A percentile compares a stretch with the other conserved stretches of the same genome.
Evolutionary conservation across 2,888 invertebrate genomes (phyloP).

Genomic region (Steinernema carpocapsae): DNA sequence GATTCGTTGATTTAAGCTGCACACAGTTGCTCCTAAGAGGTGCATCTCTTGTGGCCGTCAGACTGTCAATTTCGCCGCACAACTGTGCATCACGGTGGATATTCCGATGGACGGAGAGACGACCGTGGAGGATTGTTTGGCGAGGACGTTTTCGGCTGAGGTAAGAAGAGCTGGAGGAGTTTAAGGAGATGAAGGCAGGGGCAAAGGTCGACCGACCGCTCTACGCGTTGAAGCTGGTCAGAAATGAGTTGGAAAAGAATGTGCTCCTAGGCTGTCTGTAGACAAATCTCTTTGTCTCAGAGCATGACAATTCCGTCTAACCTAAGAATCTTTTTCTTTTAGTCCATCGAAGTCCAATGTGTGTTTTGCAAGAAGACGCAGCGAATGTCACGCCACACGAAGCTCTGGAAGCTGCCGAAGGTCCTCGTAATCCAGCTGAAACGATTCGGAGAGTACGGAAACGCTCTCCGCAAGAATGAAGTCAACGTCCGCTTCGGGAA

Average conservation of each 20-base stretch:
- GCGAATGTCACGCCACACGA: slow-evolving; percentile 48
- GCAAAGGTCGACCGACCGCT: too few relatives aligned
- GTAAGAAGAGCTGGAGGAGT: too few relatives aligned
- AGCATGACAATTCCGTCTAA: too few relatives aligned
- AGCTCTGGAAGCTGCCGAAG: slow-evolving; percentile 60
- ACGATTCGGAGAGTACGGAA: slow-evolving; percentile 58
- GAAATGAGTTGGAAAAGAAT: too few relatives aligned
- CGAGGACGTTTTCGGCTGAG: not conserved
- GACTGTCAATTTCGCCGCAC: not conserved
- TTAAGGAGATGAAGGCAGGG: too few relatives aligned
- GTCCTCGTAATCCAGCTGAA: slow-evolving; percentile 63
- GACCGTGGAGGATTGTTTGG: slow-evolving; percentile 15
- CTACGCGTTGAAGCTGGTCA: too few relatives aligned
- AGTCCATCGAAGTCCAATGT: not conserved
- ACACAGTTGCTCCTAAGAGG: slow-evolving; percentile 6
- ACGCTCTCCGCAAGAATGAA: slow-evolving; percentile 49
- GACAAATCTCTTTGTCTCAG: too few relatives aligned
- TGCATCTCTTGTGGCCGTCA: not conserved
- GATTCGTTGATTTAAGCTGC: not conserved
- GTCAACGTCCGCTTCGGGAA: slow-evolving; percentile 52
- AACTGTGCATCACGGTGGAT: not conserved
- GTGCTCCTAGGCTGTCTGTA: too few relatives aligned
- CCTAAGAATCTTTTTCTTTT: too few relatives aligned
- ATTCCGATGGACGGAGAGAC: not conserved
- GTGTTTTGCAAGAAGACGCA: slow-evolving; percentile 50